A percentile compares a stretch with the other conserved stretches of the same genome.
phyloP scores from a whole-genome alignment of 2,113 vertebrate species.

The Menidia beryllina region DNA sequence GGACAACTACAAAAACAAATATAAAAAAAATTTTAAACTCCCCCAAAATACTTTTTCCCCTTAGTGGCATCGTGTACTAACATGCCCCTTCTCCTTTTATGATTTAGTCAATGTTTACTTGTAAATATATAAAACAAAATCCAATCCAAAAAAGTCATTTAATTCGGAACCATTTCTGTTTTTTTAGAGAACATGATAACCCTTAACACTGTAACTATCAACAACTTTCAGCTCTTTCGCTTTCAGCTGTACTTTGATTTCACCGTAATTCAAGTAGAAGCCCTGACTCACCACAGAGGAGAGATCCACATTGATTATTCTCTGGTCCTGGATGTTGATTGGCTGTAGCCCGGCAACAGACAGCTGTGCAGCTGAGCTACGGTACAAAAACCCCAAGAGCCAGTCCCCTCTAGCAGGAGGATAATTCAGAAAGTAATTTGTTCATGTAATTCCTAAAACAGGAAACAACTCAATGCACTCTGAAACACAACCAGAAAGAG shows the following conservation, averaged over 20 bases:
- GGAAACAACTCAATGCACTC: background rate
- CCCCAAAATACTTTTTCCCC: too few relatives aligned
- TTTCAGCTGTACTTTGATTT: background rate
- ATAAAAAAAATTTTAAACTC: too few relatives aligned
- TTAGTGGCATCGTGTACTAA: too few relatives aligned
- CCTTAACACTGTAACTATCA: background rate
- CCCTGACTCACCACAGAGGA: conserved; percentile 89
- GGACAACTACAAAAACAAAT: too few relatives aligned
- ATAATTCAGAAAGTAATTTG: conserved; percentile 16
- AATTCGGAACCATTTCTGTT: too few relatives aligned
- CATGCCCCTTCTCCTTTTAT: too few relatives aligned
- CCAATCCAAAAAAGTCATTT: background rate
- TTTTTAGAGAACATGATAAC: background rate
- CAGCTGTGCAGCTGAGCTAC: conserved; percentile 90
- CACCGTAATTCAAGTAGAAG: background rate
- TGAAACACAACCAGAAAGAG: background rate
- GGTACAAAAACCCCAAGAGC: conserved; percentile 95
- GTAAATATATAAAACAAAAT: background rate
- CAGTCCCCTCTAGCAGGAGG: conserved; percentile 89
- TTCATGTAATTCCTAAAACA: background rate
- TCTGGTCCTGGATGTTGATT: conserved; percentile 85
- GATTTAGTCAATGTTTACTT: background rate
- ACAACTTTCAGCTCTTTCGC: background rate
- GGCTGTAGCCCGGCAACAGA: conserved; percentile 94
- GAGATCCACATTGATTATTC: conserved; percentile 93